Evolutionary conservation across 30 jellyfish, hydroid and myxozoan species (phyloP).

Genomic region (Chironex yamaguchii): DNA sequence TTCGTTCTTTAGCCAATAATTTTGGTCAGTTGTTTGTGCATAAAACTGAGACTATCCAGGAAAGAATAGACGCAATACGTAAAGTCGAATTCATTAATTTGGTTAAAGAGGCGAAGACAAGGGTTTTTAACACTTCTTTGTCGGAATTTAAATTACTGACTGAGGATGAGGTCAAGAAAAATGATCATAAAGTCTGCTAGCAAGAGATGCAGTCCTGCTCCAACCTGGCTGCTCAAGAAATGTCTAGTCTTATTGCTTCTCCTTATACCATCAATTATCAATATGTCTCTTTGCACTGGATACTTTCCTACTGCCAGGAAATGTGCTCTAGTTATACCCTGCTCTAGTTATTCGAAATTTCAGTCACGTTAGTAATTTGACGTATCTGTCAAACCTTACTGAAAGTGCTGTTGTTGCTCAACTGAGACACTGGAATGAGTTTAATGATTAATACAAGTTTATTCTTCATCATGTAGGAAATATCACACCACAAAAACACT

Average conservation of each 20-base stretch:
- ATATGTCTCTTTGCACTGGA: slow-evolving; percentile 19
- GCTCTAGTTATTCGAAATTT: slow-evolving; percentile 26
- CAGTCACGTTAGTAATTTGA: slow-evolving; percentile 52
- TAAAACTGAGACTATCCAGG: slow-evolving; percentile 39
- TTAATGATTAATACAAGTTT: slow-evolving; percentile 7
- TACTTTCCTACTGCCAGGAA: slow-evolving; percentile 54
- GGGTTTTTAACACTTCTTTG: neutral
- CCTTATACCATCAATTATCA: slow-evolving; percentile 5
- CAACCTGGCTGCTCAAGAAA: slow-evolving; percentile 54
- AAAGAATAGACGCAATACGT: slow-evolving; percentile 27
- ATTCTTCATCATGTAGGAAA: slow-evolving; percentile 38
- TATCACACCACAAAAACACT: slow-evolving; percentile 58
- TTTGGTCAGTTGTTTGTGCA: slow-evolving; percentile 41
- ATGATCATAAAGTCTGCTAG: slow-evolving; percentile 37
- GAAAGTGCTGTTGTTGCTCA: slow-evolving; percentile 43
- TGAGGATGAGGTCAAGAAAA: slow-evolving; percentile 44
- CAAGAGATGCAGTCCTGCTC: slow-evolving; percentile 33
- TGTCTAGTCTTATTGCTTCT: slow-evolving; percentile 32
- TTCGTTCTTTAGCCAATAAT: slow-evolving; percentile 24
- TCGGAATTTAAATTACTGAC: slow-evolving; percentile 26
- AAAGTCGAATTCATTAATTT: neutral
- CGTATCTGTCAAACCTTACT: slow-evolving; percentile 44
- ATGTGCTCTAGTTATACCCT: slow-evolving; percentile 46
- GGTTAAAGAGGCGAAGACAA: slow-evolving; percentile 5
- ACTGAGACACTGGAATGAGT: slow-evolving; percentile 11